phyloP scores from a whole-genome alignment of 2,113 vertebrate species.

The Gasterosteus nipponicus region DNA sequence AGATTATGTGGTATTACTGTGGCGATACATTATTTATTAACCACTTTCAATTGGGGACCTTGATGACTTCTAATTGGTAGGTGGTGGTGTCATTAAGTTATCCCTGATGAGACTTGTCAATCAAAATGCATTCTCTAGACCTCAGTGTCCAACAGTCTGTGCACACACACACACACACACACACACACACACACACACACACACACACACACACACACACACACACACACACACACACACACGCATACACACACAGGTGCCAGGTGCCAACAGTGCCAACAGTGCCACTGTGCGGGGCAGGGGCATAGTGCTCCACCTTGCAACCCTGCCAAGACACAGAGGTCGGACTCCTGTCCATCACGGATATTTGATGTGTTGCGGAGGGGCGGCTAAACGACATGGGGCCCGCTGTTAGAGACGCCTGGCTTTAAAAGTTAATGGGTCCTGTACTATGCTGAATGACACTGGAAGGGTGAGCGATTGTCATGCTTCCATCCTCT shows the following conservation, averaged over 20 bases:
- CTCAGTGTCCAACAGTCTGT: slow-evolving; percentile 57
- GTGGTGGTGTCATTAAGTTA: slow-evolving; percentile 81
- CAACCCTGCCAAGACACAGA: slow-evolving; percentile 48
- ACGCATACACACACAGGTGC: slow-evolving; percentile 22
- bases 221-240: slow-evolving; percentile 38
- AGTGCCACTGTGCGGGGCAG: slow-evolving; percentile 59
- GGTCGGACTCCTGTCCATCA: slow-evolving; percentile 77
- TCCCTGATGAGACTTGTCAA: slow-evolving; percentile 85
- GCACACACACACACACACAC: slow-evolving; percentile 42
- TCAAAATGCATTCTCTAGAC: slow-evolving; percentile 75
- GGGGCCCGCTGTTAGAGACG: slow-evolving; percentile 61
- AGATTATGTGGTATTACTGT: slow-evolving; percentile 87
- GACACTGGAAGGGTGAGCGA: slow-evolving; percentile 73
- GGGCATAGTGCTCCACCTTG: slow-evolving; percentile 53
- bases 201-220: slow-evolving; percentile 24
- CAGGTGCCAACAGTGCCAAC: slow-evolving; percentile 70
- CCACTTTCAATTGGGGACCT: slow-evolving; percentile 85
- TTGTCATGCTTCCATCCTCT: slow-evolving; percentile 66
- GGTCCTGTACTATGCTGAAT: slow-evolving; percentile 69
- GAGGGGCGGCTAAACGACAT: slow-evolving; percentile 54
- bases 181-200: slow-evolving; percentile 5
- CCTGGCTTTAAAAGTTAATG: slow-evolving; percentile 79
- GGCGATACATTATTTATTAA: slow-evolving; percentile 86
- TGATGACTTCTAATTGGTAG: slow-evolving; percentile 86
- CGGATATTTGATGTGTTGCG: slow-evolving; percentile 61